A percentile compares a stretch with the other conserved stretches of the same genome.
Conservation (phyloP, 1,140 invertebrate species). For the Pseudoatta argentina region DNA sequence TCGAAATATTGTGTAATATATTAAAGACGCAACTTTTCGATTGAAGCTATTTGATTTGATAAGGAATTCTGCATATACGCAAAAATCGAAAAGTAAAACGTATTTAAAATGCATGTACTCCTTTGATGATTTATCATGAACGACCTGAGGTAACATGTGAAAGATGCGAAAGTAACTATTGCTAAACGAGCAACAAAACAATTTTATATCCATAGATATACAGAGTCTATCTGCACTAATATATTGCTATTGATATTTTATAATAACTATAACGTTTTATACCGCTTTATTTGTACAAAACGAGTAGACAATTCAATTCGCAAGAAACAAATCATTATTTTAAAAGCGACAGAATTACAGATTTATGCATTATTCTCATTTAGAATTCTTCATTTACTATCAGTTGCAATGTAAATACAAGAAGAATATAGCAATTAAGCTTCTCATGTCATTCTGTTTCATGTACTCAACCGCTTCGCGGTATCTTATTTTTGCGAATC, state of each 20-base stretch:
- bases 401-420: conserved; percentile 30
- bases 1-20: conserved; percentile 13
- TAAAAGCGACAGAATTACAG: conserved; percentile 4
- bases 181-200: conserved; percentile 47
- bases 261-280: conserved; percentile 73
- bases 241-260: conserved; percentile 65
- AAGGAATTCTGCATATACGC: background rate
- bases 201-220: conserved; percentile 69
- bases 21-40: conserved; percentile 17
- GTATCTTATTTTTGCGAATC: conserved; percentile 29
- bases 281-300: conserved; percentile 70
- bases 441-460: conserved; percentile 12
- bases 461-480: background rate
- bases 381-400: conserved; percentile 10
- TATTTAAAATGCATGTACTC: conserved; percentile 34
- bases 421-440: background rate
- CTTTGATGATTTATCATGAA: background rate
- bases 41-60: conserved; percentile 16
- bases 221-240: conserved; percentile 39
- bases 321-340: conserved; percentile 24
- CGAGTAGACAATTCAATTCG: conserved; percentile 38
- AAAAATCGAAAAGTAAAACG: conserved; percentile 47
- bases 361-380: conserved; percentile 17
- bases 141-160: background rate
- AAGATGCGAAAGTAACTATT: conserved; percentile 39